Evolutionary conservation across 2,113 vertebrate species (phyloP).

Genomic region (Connochaetes taurinus): DNA sequence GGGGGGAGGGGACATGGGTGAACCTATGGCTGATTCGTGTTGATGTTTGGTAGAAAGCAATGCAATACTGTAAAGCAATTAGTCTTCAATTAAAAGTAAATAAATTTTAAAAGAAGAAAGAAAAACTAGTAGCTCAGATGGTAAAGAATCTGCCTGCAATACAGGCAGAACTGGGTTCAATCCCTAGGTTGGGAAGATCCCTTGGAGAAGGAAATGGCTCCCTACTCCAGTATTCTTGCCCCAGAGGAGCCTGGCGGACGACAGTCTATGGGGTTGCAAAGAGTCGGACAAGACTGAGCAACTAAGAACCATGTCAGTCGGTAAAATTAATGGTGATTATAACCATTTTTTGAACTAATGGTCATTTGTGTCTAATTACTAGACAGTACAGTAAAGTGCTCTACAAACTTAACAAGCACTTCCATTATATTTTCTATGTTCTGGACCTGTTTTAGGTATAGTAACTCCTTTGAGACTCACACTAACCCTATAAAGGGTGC

Average conservation of each 20-base stretch:
- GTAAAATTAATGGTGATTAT: background rate
- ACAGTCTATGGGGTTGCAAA: background rate
- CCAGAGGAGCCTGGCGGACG: background rate
- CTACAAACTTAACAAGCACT: background rate
- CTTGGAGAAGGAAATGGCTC: background rate
- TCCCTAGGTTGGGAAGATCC: background rate
- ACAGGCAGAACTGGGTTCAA: background rate
- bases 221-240: background rate
- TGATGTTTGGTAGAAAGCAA: background rate
- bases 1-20: no score
- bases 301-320: background rate
- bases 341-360: background rate
- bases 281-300: background rate
- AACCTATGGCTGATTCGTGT: background rate
- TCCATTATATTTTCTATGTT: background rate
- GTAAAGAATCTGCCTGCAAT: background rate
- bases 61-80: background rate
- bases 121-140: background rate
- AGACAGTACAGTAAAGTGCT: background rate
- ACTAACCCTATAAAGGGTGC: background rate
- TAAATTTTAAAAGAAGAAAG: background rate
- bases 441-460: background rate
- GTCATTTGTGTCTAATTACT: background rate
- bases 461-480: background rate
- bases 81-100: background rate